A percentile compares a stretch with the other conserved stretches of the same genome.
phyloP scores from a whole-genome alignment of 2,113 vertebrate species.

The Isurus oxyrinchus region DNA sequence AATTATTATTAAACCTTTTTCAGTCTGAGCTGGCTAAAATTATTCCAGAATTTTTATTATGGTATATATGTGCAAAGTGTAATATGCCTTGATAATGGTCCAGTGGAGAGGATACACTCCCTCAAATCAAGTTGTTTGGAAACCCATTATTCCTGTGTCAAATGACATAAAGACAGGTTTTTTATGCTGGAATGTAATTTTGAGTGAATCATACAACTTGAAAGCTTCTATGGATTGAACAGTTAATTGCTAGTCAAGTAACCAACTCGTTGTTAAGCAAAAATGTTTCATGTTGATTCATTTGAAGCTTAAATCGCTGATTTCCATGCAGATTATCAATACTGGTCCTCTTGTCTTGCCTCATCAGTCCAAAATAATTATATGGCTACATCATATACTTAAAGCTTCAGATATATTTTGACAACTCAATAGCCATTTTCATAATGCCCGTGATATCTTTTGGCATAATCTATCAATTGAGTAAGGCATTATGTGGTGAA shows the following conservation, averaged over 20 bases:
- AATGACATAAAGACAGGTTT: neutral
- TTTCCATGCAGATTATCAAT: neutral
- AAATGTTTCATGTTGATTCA: neutral
- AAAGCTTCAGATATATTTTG: neutral
- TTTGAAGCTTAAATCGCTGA: neutral
- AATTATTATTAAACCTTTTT: neutral
- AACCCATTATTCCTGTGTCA: neutral
- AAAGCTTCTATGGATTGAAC: neutral
- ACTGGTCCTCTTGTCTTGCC: neutral
- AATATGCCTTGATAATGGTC: neutral
- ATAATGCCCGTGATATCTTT: neutral
- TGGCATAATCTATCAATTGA: neutral
- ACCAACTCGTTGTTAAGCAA: neutral
- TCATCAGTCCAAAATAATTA: neutral
- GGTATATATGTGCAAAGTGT: neutral
- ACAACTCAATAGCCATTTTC: constrained; percentile 9
- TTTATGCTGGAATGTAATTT: neutral
- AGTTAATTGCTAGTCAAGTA: neutral
- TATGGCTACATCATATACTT: neutral
- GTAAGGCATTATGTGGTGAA: neutral
- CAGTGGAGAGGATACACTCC: neutral
- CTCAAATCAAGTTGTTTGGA: neutral
- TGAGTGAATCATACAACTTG: neutral
- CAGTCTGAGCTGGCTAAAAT: neutral
- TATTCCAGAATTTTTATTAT: neutral